Conservation (phyloP, 2,888 invertebrate species). For the Eupithecia subfuscata region DNA sequence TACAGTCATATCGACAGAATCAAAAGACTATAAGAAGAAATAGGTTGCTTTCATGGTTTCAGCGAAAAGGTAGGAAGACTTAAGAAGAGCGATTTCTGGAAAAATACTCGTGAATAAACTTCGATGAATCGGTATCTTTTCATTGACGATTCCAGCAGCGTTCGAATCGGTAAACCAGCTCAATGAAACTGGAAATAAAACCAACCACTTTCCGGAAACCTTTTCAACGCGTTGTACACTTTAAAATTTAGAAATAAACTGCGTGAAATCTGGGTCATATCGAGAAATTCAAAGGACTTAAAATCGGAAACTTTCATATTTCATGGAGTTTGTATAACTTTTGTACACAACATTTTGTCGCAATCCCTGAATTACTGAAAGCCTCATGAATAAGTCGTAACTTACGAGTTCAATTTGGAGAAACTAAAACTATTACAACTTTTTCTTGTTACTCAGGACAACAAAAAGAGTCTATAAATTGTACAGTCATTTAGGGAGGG, state of each 20-base stretch:
- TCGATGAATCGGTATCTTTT: background rate
- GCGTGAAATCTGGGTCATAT: conserved; percentile 19
- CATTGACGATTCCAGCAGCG: background rate
- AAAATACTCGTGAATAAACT: background rate
- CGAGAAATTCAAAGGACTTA: conserved; percentile 11
- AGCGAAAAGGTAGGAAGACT: background rate
- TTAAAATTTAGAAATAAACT: conserved; percentile 17
- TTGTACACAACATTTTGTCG: conserved; percentile 9
- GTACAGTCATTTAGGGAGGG: conserved; percentile 5
- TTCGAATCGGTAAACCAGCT: background rate
- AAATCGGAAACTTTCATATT: conserved; percentile 20
- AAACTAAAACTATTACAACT: conserved; percentile 15
- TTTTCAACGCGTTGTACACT: conserved; percentile 5
- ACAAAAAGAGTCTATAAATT: conserved; percentile 14
- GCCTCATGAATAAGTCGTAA: conserved; percentile 15
- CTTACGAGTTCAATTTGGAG: conserved; percentile 6
- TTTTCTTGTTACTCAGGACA: conserved; percentile 14
- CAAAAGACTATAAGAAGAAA: background rate
- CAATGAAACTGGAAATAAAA: background rate
- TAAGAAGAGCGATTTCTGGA: background rate
- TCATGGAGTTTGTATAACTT: conserved; percentile 7
- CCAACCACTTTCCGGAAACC: conserved; percentile 8
- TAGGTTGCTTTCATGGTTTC: background rate
- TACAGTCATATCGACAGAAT: too few relatives aligned
- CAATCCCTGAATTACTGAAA: background rate